A percentile compares a stretch with the other conserved stretches of the same genome.
These are phyloP conservation scores for Dermatemys mawii DNA, from an alignment of 2,113 vertebrate genomes.

Conservation along the genomic window DNA sequence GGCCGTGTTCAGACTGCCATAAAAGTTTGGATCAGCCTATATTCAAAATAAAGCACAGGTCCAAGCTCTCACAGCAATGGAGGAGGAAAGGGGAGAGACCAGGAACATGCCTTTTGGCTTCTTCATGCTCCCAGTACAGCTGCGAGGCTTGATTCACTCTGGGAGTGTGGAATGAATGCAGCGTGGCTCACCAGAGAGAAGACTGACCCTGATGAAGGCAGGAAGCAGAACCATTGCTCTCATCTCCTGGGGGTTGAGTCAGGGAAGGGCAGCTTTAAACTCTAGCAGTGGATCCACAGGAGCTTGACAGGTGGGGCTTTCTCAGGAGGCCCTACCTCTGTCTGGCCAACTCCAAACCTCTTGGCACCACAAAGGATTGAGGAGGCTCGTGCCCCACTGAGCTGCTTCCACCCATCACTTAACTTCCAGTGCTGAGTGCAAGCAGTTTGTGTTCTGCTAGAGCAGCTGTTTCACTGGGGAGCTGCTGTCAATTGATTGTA, in stretches of 20 bases:
- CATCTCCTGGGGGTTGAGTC: background rate
- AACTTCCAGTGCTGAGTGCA: background rate
- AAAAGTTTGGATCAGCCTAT: background rate
- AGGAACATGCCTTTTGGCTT: background rate
- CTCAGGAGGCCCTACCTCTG: background rate
- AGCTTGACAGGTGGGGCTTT: background rate
- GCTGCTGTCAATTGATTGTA: background rate
- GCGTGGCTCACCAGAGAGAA: background rate
- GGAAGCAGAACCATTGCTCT: background rate
- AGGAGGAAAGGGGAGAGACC: background rate
- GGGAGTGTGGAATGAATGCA: background rate
- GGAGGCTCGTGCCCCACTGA: background rate
- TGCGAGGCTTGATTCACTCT: background rate
- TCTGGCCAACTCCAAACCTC: background rate
- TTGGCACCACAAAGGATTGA: background rate
- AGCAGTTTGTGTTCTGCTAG: background rate
- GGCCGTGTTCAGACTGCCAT: background rate
- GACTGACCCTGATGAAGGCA: background rate
- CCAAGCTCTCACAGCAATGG: background rate
- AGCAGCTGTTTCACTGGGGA: rapidly evolving
- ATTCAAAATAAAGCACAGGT: background rate
- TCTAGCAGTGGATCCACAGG: background rate
- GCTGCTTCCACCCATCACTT: background rate
- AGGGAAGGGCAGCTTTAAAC: background rate
- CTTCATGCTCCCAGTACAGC: background rate